phyloP scores from a whole-genome alignment of 1,140 invertebrate species.

The Ylistrum balloti region DNA sequence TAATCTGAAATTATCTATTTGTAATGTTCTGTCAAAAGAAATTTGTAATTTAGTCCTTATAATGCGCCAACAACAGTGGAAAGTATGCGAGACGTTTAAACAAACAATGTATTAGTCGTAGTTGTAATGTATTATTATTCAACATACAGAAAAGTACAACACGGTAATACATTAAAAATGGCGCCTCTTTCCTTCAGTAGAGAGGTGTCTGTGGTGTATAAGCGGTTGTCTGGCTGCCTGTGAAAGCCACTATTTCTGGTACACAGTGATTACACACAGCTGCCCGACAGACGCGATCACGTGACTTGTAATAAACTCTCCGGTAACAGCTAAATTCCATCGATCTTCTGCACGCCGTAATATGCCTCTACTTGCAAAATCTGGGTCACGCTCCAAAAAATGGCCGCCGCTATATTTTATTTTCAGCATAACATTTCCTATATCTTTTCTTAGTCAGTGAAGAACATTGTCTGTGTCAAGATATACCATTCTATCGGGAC shows the following conservation, averaged over 20 bases:
- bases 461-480: not conserved
- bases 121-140: too few species aligned
- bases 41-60: too few species aligned
- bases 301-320: constrained; percentile 1
- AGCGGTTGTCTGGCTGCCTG: not conserved
- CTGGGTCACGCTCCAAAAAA: constrained; percentile 32
- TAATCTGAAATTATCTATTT: too few species aligned
- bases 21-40: too few species aligned
- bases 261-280: constrained; percentile 14
- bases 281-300: not conserved
- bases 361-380: constrained; percentile 34
- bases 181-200: not conserved
- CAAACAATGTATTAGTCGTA: not conserved
- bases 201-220: not conserved
- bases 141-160: too few species aligned
- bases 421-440: not conserved
- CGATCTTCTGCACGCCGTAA: constrained; percentile 30
- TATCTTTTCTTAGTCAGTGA: constrained; percentile 13
- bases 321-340: constrained; percentile 38
- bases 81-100: too few species aligned
- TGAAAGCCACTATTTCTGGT: not conserved
- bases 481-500: not conserved
- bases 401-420: constrained; percentile 25
- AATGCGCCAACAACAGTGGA: too few species aligned
- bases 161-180: not conserved